Evolutionary conservation across 2,113 vertebrate species (phyloP), one percentile per base, ranked within the genome.

Genomic region (Rattus norvegicus): DNA sequence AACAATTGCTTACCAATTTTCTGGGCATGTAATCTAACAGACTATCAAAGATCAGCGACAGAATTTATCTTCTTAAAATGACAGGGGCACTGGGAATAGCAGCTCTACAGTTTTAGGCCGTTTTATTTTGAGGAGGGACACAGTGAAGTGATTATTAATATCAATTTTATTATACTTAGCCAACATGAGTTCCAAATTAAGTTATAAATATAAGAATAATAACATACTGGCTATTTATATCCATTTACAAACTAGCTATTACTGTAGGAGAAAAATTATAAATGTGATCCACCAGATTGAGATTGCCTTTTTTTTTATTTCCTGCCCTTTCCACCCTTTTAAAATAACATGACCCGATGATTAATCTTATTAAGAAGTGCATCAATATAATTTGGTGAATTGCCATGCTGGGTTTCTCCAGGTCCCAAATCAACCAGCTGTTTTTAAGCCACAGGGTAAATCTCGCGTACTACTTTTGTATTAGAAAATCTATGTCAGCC

Each of bases 241-340:
- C 47, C n/a, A 84, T 79, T 63, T 93, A 52, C 67, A 95, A 77
- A 87, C 63, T 77, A 43, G 36, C 76, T 6, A 73, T 81, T 81
- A 92, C n/a, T 73, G 17, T 73, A 56, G 22, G 69, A 83, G 63
- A 77, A 94, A 75, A 91, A 75, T 92, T 95, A 86, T 93, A 65
- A 96, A 95, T 88, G 97, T 95, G 43, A 97, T 97, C 92, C 97
- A 92, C 80, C 98, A 87, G 85, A 80, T 94, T 88, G 75, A 94
- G 20, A 2, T 39, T 75, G 13, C 17, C 67, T 43, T 54, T 54
- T 97, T 88, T 75, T 92, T 75, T 92, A 36, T 61, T 3, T 80
- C 43, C 93, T 80, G 14, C 8, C 97, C 13, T 11, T 96, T 96
- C 96, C 87, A 28, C 72, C 95, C 75, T 94, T 95, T 92, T 96